These are phyloP conservation scores for Enteromius afrohamiltoni DNA, from an alignment of 2,797 vertebrate genomes.

Conservation along the genomic window DNA sequence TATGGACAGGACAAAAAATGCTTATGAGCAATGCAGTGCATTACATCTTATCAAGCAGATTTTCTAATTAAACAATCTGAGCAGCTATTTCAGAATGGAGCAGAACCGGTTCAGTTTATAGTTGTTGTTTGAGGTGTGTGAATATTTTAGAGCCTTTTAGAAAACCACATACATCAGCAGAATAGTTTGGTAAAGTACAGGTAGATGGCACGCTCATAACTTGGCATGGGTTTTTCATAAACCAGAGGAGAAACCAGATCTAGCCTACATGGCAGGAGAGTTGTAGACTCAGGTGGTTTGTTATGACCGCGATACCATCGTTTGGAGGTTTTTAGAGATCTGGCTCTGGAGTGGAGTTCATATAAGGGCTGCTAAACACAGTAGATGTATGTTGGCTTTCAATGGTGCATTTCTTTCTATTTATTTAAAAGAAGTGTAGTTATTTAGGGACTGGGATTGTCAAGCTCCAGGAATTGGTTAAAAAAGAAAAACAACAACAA, in stretches of 20 bases:
- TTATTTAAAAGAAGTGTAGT: background rate
- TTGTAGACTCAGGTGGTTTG: conserved; percentile 23
- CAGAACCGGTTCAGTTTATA: background rate
- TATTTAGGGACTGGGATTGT: background rate
- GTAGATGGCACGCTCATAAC: background rate
- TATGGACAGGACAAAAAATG: background rate
- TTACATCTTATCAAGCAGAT: background rate
- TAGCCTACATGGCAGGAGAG: conserved; percentile 21
- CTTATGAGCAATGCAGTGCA: background rate
- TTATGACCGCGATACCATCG: conserved; percentile 8
- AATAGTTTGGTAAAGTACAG: background rate
- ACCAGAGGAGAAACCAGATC: background rate
- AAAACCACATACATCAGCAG: background rate
- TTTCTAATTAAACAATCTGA: background rate
- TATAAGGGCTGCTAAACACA: background rate
- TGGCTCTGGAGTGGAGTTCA: conserved; percentile 9
- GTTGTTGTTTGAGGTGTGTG: background rate
- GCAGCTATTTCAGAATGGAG: background rate
- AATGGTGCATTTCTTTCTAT: background rate
- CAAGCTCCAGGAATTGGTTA: background rate
- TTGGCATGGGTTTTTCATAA: background rate
- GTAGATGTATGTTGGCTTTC: background rate
- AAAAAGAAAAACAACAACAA: background rate
- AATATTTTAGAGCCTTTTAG: background rate
- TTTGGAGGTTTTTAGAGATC: background rate